Percentiles rank a stretch among this genome's conserved stretches.
These are phyloP conservation scores for Dynastes hyllus DNA, from an alignment of 2,888 invertebrate genomes.

Conservation along the genomic window DNA sequence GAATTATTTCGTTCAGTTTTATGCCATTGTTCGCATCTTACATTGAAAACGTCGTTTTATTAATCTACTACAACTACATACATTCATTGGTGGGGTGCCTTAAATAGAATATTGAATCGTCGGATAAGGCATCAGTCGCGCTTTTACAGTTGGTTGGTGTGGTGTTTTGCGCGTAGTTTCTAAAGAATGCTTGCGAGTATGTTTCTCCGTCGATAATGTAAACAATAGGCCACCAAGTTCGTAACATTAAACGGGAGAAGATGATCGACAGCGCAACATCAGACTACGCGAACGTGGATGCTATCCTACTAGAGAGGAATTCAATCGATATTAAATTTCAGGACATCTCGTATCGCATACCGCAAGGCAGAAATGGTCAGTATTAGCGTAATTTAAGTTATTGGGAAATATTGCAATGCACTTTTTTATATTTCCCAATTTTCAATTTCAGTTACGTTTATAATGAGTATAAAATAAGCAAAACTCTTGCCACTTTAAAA, in stretches of 20 bases:
- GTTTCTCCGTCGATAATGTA: background rate
- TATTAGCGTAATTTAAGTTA: constrained; percentile 46
- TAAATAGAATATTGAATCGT: constrained; percentile 33
- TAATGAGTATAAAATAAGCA: background rate
- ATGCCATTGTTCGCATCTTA: constrained; percentile 15
- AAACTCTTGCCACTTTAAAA: background rate
- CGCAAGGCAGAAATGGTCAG: constrained; percentile 79
- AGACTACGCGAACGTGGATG: background rate
- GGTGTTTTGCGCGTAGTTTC: background rate
- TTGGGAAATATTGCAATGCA: background rate
- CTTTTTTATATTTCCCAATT: background rate
- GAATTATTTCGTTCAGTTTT: constrained; percentile 9
- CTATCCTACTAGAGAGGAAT: constrained; percentile 72
- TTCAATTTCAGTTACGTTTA: background rate
- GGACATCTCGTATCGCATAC: constrained; percentile 87
- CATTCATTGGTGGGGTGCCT: constrained; percentile 33
- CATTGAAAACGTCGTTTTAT: constrained; percentile 67
- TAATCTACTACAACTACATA: constrained; percentile 12
- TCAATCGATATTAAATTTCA: constrained; percentile 89
- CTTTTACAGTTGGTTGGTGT: background rate
- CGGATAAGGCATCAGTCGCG: constrained; percentile 30
- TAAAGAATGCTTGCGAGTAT: background rate
- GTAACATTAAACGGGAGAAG: background rate
- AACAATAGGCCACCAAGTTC: background rate
- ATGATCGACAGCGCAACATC: constrained; percentile 4